Conservation (phyloP, 2,888 invertebrate species). For the Sarcophaga rosellei region DNA sequence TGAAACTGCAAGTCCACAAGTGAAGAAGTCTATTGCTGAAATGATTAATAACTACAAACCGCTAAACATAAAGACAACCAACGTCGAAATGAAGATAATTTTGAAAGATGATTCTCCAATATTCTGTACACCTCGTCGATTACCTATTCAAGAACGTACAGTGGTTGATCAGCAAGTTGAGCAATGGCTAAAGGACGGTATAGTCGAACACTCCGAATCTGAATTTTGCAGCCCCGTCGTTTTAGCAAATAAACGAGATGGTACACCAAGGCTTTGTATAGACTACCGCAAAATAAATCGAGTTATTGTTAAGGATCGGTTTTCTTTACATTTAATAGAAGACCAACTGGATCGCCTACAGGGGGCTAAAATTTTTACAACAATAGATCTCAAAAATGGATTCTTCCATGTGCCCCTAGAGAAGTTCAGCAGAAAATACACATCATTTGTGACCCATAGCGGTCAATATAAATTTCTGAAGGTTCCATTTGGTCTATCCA, state of each 20-base stretch:
- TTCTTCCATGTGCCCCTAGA: conserved; percentile 41
- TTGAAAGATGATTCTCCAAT: conserved; percentile 66
- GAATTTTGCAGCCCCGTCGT: conserved; percentile 72
- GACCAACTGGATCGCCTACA: conserved; percentile 74
- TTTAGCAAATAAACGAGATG: conserved; percentile 71
- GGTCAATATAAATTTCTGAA: too few species aligned
- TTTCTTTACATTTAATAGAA: conserved; percentile 65
- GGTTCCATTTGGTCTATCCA: conserved; percentile 63
- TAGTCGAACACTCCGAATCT: conserved; percentile 60
- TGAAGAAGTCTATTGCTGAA: neutral
- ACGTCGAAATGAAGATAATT: conserved; percentile 54
- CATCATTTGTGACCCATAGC: conserved; percentile 72
- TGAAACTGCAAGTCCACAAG: neutral
- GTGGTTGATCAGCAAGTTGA: conserved; percentile 55
- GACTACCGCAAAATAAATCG: conserved; percentile 58
- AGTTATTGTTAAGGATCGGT: conserved; percentile 66
- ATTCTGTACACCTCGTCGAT: conserved; percentile 33
- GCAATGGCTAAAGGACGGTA: conserved; percentile 42
- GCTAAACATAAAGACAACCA: neutral
- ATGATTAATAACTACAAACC: too few species aligned
- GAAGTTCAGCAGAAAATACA: conserved; percentile 9
- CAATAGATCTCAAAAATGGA: conserved; percentile 57
- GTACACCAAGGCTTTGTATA: conserved; percentile 69
- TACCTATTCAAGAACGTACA: conserved; percentile 39
- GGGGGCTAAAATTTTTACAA: conserved; percentile 64